phyloP scores from a whole-genome alignment of 2,113 vertebrate species.

The Haplochromis burtoni region DNA sequence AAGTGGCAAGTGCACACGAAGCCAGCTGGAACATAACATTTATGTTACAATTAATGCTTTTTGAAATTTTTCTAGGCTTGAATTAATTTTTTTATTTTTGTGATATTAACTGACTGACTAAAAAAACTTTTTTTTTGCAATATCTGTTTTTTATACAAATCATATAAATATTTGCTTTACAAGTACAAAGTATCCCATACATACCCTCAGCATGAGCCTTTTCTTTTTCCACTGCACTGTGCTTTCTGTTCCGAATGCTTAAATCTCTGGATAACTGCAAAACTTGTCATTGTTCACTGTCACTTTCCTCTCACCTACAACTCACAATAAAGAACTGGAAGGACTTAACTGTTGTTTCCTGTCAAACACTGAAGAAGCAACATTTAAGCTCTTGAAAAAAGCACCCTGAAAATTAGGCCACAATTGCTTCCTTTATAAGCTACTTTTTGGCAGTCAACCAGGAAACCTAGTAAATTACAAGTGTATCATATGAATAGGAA shows the following conservation, averaged over 20 bases:
- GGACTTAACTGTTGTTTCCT: background rate
- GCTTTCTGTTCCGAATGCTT: accelerated
- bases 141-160: background rate
- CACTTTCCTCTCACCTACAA: background rate
- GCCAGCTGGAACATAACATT: background rate
- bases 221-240: background rate
- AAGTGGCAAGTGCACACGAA: background rate
- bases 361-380: background rate
- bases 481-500: background rate
- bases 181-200: background rate
- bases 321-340: background rate
- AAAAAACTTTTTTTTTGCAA: accelerated
- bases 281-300: background rate
- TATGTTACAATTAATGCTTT: background rate
- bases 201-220: background rate
- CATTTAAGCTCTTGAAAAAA: background rate
- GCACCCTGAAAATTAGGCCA: background rate
- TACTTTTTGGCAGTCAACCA: background rate
- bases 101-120: background rate
- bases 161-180: background rate
- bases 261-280: background rate
- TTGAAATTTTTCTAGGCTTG: background rate
- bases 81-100: background rate
- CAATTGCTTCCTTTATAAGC: background rate
- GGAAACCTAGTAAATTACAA: background rate